Evolutionary conservation across 2,888 invertebrate genomes (phyloP).

Genomic region (Drosophila acutilabella): DNA sequence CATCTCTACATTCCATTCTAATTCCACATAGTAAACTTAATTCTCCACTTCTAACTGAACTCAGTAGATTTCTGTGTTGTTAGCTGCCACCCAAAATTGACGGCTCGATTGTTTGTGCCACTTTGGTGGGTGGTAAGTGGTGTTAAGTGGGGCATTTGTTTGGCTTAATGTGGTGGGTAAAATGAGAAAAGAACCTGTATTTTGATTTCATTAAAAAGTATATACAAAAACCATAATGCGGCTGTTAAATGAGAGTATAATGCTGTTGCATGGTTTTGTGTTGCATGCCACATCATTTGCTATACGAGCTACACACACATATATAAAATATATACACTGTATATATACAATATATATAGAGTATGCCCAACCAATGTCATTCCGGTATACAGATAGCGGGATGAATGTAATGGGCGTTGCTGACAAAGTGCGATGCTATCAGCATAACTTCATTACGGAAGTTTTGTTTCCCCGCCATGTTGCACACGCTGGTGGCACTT

Average conservation of each 20-base stretch:
- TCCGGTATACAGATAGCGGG: conserved; percentile 19
- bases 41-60: no score
- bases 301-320: neutral
- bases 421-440: conserved; percentile 76
- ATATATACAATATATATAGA: neutral
- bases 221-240: conserved; percentile 44
- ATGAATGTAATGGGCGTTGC: conserved; percentile 42
- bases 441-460: conserved; percentile 82
- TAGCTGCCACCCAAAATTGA: neutral
- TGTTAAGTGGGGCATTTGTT: conserved; percentile 8
- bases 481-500: conserved; percentile 43
- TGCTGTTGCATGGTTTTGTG: conserved; percentile 27
- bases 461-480: conserved; percentile 55
- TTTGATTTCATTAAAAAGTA: conserved; percentile 69
- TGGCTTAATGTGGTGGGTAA: conserved; percentile 21
- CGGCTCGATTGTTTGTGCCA: neutral
- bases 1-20: no score
- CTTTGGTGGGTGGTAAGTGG: conserved; percentile 4
- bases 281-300: conserved; percentile 34
- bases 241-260: conserved; percentile 37
- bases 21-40: no score
- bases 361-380: conserved; percentile 16
- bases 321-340: no score
- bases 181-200: conserved; percentile 28
- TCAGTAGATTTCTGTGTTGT: neutral